These are phyloP conservation scores for Yponomeuta cagnagella DNA, from an alignment of 2,888 invertebrate species.

Conservation along the genomic window DNA sequence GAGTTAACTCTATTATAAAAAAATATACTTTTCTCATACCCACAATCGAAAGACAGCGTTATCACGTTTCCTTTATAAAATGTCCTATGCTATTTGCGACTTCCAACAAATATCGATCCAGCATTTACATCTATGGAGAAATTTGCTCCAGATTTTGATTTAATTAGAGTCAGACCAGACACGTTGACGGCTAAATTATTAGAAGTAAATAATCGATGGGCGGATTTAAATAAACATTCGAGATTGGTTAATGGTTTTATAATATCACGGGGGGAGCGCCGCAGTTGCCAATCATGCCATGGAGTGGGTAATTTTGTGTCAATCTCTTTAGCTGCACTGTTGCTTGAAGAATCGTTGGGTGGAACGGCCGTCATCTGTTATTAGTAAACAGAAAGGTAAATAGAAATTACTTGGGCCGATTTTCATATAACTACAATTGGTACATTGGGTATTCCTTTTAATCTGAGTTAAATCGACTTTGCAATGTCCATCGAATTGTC, in stretches of 20 bases:
- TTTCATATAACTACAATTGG: not conserved
- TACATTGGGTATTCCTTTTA: no score
- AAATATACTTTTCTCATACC: no score
- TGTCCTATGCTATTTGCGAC: not conserved
- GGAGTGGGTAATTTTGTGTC: conserved; percentile 3
- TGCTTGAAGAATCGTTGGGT: not conserved
- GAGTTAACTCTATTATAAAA: no score
- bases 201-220: conserved; percentile 15
- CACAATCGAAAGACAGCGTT: no score
- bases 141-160: conserved; percentile 22
- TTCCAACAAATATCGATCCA: not conserved
- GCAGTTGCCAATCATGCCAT: not conserved
- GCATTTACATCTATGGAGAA: conserved; percentile 10
- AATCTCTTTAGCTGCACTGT: not conserved
- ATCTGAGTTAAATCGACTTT: no score
- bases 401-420: not conserved
- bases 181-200: conserved; percentile 24
- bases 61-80: no score
- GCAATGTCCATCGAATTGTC: no score
- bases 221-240: conserved; percentile 17
- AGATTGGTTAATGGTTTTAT: conserved; percentile 15
- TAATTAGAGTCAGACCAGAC: conserved; percentile 19
- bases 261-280: not conserved
- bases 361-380: not conserved
- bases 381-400: not conserved